Evolutionary conservation across 1,140 invertebrate genomes (phyloP), one percentile per base, ranked within the genome.

Genomic region (Drosophila orena): DNA sequence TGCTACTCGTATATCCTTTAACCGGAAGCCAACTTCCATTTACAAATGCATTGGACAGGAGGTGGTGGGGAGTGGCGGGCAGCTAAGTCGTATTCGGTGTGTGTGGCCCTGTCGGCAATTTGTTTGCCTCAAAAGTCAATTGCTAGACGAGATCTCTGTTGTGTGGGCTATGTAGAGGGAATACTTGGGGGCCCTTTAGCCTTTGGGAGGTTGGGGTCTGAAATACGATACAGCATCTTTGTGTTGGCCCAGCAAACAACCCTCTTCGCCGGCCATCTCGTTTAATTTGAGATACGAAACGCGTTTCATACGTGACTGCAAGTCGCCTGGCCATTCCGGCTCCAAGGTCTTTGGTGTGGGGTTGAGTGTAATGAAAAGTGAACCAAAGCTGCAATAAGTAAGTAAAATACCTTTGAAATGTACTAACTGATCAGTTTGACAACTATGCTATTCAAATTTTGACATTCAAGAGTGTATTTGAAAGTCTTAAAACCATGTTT

Each of bases 11-110:
- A 83, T 88, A 89, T 86, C 83, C 83, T 88, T 86, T 76, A 83
- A 74, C 83, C 83, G 83, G 83, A 86, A 86, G 79, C 83, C 84
- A 72, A 89, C 69, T 55, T 77, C 79, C 83, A 86, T 86, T 86
- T 76, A 66, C 81, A 65, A 86, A 69, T 83, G 61, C 83, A 62
- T 20, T 46, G 58, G 56, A 15, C 14, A 22, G 50, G 49, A 50
- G 22, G 50, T 49, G 56, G 17, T 17, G 17, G 17, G 17, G 17
- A 17, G 17, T 17, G 5, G 24, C 10, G 24, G 20, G 40, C 12
- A 12, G 17, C 46, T 47, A 46, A 46, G 24, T 50, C n/a, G 61
- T 61, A 27, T 65, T 38, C 50, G 46, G 49, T 38, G 22, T 73
- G 66, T 74, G 65, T 74, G 78, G 78, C 64, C 61, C 75, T 79